Base-by-base conservation (phyloP, 1,140 invertebrate genomes). In the Danaus melanippus region DNA sequence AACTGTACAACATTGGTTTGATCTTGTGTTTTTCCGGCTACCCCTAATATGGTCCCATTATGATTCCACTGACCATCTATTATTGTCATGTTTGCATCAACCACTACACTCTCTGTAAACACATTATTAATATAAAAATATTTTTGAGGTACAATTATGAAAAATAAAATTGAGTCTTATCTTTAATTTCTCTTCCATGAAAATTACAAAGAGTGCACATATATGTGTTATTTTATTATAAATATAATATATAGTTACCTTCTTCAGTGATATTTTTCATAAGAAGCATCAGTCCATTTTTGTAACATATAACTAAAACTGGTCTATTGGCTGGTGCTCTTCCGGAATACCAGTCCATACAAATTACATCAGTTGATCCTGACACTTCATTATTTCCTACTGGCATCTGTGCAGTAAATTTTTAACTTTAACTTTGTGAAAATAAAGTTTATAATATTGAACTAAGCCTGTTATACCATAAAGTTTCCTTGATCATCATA, bases 401-500 rank as follows among this genome's bases (percentile, higher is more conserved):
- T 65, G 91, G 91, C 89, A 92, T 92, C 92, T 93, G 47, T 32
- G 21, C 21, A 32, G 21, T 5, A 0, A 32, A 32, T 3, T 7
- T 32, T 32, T 32, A 32, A 32, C 21, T 32, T 32, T 32, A 32
- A 32, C 7, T 3, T 32, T 5, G 6, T 2, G 21, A 32, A 67
- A 61, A 75, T 44, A 62, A 62, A 60, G 9, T n/a, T 15, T 46
- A 66, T 46, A 43, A 56, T 61, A 50, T 51, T 44, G 10, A 56
- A 12, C 9, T 15, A 46, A 49, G 49, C 44, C 42, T 60, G n/a
- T 17, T 48, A 51, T 44, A 76, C 90, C 39, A 89, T 89, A 84
- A 92, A 92, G 73, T 90, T 91, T 56, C 98, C 98, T 76, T 94
- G 93, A 77, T 94, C 94, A 79, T 99, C 97, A 88, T 98, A 99